Evolutionary conservation across 2,888 invertebrate species (phyloP), one percentile per base, ranked within the genome.

Genomic region (Ectemnius lituratus): DNA sequence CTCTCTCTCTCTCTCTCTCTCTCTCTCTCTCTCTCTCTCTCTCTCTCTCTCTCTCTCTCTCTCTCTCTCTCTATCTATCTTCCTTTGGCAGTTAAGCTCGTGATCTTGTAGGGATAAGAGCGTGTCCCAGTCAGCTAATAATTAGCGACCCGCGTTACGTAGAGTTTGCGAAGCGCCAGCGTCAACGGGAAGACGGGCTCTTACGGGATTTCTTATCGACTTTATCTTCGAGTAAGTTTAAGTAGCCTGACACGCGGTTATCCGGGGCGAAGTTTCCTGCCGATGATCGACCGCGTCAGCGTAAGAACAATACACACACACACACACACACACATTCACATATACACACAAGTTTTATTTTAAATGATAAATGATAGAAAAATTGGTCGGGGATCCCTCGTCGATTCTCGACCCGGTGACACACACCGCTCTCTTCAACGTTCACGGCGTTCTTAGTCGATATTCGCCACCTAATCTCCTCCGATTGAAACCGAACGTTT

Each of bases 401-500:
- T 37, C 37, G 5, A 37, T 37, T 2, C 6, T 6, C 37, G 37
- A 11, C 37, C 28, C 28, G 28, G 28, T 37, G 28, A 8, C 28
- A 37, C 28, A 37, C 28, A 37, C 28, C 37, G 8, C 37, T 37
- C 37, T 37, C 57, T 4, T 20, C 59, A 47, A 67, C 64, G 58
- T 62, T 73, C 68, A 49, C 66, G 68, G 68, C 78, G 65, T 78
- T 67, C 37, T 62, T 60, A 62, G 59, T 60, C 60, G 63, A 37
- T 56, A 73, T 67, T 60, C 60, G 73, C 61, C 47, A 20, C 8
- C 61, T 72, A 56, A 62, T 60, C 62, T 65, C 73, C 67, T 80
- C 69, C 73, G 70, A 81, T 74, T 67, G 37, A 73, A 70, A 71
- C 45, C 70, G 67, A 61, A 62, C 58, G 73, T 72, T 75, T 73